phyloP scores from a whole-genome alignment of 2,797 vertebrate genomes.

The Sparidentex hasta region DNA sequence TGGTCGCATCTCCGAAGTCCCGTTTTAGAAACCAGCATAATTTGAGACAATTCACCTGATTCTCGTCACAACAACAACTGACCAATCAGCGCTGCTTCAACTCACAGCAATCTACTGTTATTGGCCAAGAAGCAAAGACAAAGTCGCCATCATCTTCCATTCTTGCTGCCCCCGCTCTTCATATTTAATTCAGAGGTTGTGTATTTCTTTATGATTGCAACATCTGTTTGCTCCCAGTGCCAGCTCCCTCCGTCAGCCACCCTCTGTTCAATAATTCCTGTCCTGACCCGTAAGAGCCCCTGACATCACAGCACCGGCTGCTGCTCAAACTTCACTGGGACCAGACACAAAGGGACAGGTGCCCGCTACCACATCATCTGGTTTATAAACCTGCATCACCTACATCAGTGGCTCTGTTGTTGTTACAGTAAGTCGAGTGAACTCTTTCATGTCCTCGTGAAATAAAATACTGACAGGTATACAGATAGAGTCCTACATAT shows the following conservation, averaged over 20 bases:
- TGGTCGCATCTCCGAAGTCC: conserved; percentile 41
- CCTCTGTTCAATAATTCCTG: conserved; percentile 87
- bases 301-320: conserved; percentile 76
- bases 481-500: neutral
- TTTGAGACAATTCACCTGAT: conserved; percentile 56
- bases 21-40: conserved; percentile 52
- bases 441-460: neutral
- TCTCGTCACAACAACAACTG: conserved; percentile 35
- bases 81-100: conserved; percentile 37
- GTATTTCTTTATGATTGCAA: conserved; percentile 88
- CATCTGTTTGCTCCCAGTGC: conserved; percentile 87
- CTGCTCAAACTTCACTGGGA: conserved; percentile 79
- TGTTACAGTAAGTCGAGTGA: neutral
- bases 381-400: conserved; percentile 38
- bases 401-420: conserved; percentile 12
- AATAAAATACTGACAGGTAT: neutral
- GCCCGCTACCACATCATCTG: conserved; percentile 58
- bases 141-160: conserved; percentile 53
- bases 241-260: conserved; percentile 83
- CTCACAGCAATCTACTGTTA: neutral
- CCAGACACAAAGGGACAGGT: conserved; percentile 77
- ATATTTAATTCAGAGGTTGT: conserved; percentile 87
- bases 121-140: conserved; percentile 40
- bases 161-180: conserved; percentile 71
- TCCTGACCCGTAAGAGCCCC: conserved; percentile 80